Conservation (phyloP, 2,888 invertebrate genomes). For the Leptinotarsa haldemani region DNA sequence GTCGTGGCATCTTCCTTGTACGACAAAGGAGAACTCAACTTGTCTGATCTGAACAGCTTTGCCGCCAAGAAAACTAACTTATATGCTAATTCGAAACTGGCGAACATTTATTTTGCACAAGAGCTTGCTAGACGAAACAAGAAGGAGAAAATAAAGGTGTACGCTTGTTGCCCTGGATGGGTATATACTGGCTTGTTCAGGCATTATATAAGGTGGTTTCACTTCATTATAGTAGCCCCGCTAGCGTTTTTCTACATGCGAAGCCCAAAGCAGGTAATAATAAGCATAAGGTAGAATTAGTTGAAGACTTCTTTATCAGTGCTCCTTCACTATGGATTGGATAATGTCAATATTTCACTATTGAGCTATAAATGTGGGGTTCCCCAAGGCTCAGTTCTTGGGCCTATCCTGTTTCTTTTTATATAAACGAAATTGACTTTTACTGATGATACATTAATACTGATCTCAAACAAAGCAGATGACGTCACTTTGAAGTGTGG, state of each 20-base stretch:
- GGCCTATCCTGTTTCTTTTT: too few species aligned
- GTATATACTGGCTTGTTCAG: constrained; percentile 82
- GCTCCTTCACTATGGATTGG: too few species aligned
- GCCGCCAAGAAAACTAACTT: constrained; percentile 67
- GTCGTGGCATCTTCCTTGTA: constrained; percentile 79
- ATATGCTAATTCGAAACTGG: constrained; percentile 83
- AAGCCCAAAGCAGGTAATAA: constrained; percentile 76
- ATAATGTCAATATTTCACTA: too few species aligned
- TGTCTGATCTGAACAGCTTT: constrained; percentile 75
- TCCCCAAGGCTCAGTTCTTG: too few species aligned
- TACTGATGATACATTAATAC: too few species aligned
- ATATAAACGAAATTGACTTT: too few species aligned
- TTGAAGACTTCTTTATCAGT: too few species aligned
- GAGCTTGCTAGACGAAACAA: constrained; percentile 72
- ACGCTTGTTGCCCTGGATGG: constrained; percentile 83
- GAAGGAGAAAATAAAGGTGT: constrained; percentile 73
- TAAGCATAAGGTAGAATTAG: too few species aligned
- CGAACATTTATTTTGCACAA: constrained; percentile 78
- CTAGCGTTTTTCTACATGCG: constrained; percentile 78
- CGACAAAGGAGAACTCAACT: constrained; percentile 76
- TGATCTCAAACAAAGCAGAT: too few species aligned
- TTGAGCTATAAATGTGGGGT: too few species aligned
- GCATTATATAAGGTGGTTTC: constrained; percentile 75
- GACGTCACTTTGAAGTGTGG: too few species aligned
- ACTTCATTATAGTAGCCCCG: constrained; percentile 78